phyloP scores from a whole-genome alignment of 2,113 vertebrate genomes.

The Stictonetta naevosa region DNA sequence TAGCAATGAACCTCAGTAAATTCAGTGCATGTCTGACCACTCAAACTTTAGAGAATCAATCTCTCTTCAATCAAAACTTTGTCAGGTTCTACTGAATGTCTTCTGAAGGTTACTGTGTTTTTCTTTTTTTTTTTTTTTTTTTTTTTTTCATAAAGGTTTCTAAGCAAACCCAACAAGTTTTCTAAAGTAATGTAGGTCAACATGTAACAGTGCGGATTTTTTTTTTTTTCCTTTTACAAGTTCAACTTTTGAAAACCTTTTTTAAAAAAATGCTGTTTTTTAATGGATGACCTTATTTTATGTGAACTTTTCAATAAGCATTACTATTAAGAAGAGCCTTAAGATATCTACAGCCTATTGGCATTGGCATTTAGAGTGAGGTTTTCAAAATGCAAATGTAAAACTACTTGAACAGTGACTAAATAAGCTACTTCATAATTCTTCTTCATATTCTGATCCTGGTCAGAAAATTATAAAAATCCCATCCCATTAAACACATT shows the following conservation, averaged over 20 bases:
- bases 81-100: conserved; percentile 75
- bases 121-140: background rate
- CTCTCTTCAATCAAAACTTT: conserved; percentile 82
- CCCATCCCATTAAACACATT: background rate
- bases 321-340: conserved; percentile 20
- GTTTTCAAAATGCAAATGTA: conserved; percentile 12
- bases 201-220: background rate
- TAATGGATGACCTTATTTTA: conserved; percentile 4
- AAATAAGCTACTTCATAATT: background rate
- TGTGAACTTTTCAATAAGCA: background rate
- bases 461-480: background rate
- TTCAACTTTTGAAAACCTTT: conserved; percentile 8
- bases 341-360: background rate
- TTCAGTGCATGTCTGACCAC: conserved; percentile 80
- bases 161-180: conserved; percentile 23
- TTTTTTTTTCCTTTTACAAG: background rate
- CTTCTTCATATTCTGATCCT: background rate
- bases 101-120: conserved; percentile 67
- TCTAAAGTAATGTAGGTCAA: conserved; percentile 38
- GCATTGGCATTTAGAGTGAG: background rate
- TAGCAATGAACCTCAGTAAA: conserved; percentile 77
- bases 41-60: conserved; percentile 82
- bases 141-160: background rate
- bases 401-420: background rate
- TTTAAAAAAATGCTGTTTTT: background rate